Percentiles rank a stretch among this genome's conserved stretches.
These are phyloP conservation scores for Alectoris magna DNA, from an alignment of 2,797 vertebrate genomes.

Conservation along the genomic window DNA sequence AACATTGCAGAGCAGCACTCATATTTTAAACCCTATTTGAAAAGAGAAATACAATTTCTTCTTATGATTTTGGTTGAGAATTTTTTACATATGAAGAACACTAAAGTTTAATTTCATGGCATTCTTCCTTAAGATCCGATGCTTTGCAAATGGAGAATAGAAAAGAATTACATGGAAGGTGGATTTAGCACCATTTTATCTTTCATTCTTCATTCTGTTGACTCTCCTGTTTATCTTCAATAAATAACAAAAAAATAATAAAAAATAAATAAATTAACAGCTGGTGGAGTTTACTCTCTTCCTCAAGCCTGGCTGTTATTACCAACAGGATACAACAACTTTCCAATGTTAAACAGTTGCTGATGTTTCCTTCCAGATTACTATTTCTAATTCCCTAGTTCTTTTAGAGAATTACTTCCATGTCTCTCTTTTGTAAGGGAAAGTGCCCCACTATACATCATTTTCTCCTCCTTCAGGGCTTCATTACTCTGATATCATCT, in stretches of 20 bases:
- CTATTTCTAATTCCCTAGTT: fast-evolving
- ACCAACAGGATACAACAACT: neutral
- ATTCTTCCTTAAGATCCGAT: neutral
- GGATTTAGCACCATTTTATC: neutral
- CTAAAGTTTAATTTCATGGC: neutral
- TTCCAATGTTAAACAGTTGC: neutral
- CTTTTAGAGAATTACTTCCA: neutral
- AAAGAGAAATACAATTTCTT: neutral
- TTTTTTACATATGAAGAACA: neutral
- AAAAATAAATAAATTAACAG: neutral
- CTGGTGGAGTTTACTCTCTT: neutral
- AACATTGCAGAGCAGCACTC: no score
- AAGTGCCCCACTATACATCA: neutral
- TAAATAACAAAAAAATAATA: no score
- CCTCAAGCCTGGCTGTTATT: neutral
- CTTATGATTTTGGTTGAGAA: neutral
- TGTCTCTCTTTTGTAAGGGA: neutral
- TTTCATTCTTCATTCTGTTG: neutral
- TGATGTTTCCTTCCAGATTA: neutral
- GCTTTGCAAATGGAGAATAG: neutral
- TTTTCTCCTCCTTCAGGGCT: neutral
- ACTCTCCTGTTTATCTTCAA: neutral
- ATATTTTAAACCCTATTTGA: neutral
- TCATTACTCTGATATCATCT: neutral
- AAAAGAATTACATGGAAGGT: neutral